Conservation (phyloP, 2,888 invertebrate genomes). For the Phyto melanocephala region DNA sequence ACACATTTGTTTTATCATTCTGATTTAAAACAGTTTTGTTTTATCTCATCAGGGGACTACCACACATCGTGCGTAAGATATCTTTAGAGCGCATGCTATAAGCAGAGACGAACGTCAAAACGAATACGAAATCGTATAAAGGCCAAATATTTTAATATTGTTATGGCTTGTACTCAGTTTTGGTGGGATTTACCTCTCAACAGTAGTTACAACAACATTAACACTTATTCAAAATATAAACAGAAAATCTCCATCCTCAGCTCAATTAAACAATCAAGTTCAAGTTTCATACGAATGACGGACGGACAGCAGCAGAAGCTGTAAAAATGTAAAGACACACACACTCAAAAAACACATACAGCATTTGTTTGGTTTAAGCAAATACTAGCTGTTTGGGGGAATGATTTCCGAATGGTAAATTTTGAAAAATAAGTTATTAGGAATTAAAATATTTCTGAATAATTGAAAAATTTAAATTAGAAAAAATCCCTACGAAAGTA, state of each 20-base stretch:
- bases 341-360: neutral
- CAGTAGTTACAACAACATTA: neutral
- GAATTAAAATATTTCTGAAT: no score
- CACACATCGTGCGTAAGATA: slow-evolving; percentile 56
- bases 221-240: neutral
- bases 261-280: slow-evolving; percentile 62
- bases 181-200: slow-evolving; percentile 66
- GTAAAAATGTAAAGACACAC: neutral
- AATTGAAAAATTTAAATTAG: no score
- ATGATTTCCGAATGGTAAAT: neutral
- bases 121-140: slow-evolving; percentile 23
- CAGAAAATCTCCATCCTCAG: slow-evolving; percentile 36
- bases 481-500: no score
- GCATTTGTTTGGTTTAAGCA: slow-evolving; percentile 1
- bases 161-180: slow-evolving; percentile 30
- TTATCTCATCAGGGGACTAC: slow-evolving; percentile 40
- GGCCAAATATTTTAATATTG: slow-evolving; percentile 15
- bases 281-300: slow-evolving; percentile 56
- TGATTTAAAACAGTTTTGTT: slow-evolving; percentile 13
- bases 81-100: slow-evolving; percentile 59
- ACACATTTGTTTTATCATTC: slow-evolving; percentile 24
- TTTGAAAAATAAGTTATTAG: no score
- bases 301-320: slow-evolving; percentile 17
- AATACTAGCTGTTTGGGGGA: slow-evolving; percentile 1
- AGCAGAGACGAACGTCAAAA: slow-evolving; percentile 27